These are phyloP conservation scores for Callocephalon fimbriatum DNA, from an alignment of 2,113 vertebrate genomes.

Conservation along the genomic window DNA sequence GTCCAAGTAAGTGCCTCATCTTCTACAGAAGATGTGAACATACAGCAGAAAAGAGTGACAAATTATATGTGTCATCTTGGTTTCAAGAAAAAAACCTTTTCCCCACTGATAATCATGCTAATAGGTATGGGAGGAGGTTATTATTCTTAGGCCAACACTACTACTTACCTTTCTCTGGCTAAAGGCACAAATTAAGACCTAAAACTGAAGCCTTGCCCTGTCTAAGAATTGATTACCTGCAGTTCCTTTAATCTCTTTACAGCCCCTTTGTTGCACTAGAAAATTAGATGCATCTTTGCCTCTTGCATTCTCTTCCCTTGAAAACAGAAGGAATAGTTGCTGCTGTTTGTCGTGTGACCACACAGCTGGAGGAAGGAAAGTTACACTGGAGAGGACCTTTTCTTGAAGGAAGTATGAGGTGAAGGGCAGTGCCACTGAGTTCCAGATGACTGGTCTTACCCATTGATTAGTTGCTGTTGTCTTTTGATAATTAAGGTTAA, in stretches of 20 bases:
- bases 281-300: neutral
- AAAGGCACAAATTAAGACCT: neutral
- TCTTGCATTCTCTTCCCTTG: neutral
- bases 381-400: neutral
- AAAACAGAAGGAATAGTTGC: neutral
- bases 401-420: neutral
- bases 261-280: neutral
- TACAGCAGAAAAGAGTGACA: fast-evolving
- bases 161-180: neutral
- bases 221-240: neutral
- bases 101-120: neutral
- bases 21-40: neutral
- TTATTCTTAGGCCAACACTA: neutral
- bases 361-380: neutral
- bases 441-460: neutral
- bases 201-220: fast-evolving
- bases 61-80: neutral
- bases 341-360: neutral
- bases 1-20: neutral
- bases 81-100: neutral
- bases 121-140: neutral
- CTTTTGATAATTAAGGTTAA: neutral
- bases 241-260: neutral
- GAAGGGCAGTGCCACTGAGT: neutral
- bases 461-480: neutral